Base-by-base conservation (phyloP, 2,113 vertebrate genomes). In the Hystrix brachyura region DNA sequence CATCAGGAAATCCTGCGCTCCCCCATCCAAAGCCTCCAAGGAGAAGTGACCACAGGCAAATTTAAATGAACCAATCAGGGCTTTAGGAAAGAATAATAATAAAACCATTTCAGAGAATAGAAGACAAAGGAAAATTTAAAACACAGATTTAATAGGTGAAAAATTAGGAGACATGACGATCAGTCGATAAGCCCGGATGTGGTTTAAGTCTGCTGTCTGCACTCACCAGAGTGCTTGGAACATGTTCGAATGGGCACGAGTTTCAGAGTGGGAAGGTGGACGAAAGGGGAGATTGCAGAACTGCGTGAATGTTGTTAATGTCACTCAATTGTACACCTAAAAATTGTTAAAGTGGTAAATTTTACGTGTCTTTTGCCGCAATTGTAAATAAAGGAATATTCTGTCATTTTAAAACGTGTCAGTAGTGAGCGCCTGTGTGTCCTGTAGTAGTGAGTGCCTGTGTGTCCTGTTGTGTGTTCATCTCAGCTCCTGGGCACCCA, bases 271-370 rank as follows among this genome's bases (percentile, higher is more conserved):
- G 21, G 51, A 11, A 1, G 55, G 57, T 0, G 3, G 14, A 23
- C 17, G 3, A 18, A 11, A 1, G 19, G 4, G 21, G 3, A 12
- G 9, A 17, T 1, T 17, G 1, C 21, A 3, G 19, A 34, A 12
- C n/a, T 27, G 7, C 3, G 29, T 3, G 0, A 13, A 27, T 2
- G 15, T 27, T 1, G 1, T 1, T 18, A 3, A 1, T 4, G 1
- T 14, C 60, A 14, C 79, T 3, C 3, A 27, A 7, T 34, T 12
- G 17, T 3, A 43, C 4, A 2, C 69, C 7, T 21, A 12, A 23
- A 27, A 7, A 48, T 38, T 13, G 23, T 18, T 2, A 55, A 7
- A 23, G 7, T 5, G 13, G 32, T 14, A 29, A 34, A 1, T n/a
- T 60, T 38, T 27, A 38, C 12, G 29, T 74, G 25, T 9, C 55